phyloP scores from a whole-genome alignment of 2,113 vertebrate genomes.

The Passer montanus region DNA sequence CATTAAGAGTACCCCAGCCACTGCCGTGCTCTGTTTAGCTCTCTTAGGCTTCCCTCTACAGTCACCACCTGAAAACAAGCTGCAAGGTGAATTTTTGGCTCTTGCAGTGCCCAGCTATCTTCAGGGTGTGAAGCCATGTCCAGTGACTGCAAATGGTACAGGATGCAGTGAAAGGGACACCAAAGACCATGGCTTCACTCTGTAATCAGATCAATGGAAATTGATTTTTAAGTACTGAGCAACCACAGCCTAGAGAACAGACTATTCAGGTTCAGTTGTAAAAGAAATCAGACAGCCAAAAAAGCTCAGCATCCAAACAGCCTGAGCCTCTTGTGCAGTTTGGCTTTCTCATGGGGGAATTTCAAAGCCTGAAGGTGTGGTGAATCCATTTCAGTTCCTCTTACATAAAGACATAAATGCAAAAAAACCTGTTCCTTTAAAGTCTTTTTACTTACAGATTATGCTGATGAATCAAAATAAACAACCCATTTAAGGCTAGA shows the following conservation, averaged over 20 bases:
- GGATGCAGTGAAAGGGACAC: neutral
- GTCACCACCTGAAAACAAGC: neutral
- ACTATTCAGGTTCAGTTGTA: neutral
- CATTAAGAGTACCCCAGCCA: neutral
- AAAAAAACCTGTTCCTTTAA: neutral
- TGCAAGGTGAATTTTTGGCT: neutral
- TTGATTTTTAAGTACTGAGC: neutral
- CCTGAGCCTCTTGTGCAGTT: neutral
- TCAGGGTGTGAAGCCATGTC: neutral
- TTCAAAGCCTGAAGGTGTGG: neutral
- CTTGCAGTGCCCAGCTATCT: neutral
- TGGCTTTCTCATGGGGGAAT: neutral
- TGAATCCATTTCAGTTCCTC: neutral
- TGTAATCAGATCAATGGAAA: neutral
- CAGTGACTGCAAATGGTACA: neutral
- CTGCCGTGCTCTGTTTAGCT: neutral
- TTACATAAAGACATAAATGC: neutral
- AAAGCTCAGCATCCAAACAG: neutral
- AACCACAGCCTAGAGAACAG: neutral
- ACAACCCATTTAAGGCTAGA: slow-evolving; percentile 92
- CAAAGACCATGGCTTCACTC: neutral
- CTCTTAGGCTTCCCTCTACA: neutral
- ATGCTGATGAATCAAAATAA: slow-evolving; percentile 92
- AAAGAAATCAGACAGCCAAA: neutral
- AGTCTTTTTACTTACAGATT: slow-evolving; percentile 88